Conservation (phyloP, 2,113 vertebrate species). For the Neolamprologus sp. region DNA sequence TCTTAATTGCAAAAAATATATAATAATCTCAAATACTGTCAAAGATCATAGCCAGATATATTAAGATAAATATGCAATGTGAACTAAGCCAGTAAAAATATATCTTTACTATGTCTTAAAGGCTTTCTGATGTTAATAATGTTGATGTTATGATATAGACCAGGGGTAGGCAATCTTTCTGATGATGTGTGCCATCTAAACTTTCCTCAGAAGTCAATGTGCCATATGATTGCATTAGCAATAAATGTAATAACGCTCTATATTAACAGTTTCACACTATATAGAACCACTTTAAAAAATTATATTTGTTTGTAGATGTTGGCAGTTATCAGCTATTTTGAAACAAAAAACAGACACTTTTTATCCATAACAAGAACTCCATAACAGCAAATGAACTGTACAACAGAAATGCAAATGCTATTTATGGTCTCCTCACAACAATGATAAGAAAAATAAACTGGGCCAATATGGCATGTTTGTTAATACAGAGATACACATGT, state of each 20-base stretch:
- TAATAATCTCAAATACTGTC: not conserved
- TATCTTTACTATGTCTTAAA: not conserved
- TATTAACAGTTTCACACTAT: not conserved
- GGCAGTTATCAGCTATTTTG: not conserved
- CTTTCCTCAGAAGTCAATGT: not conserved
- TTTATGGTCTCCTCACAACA: not conserved
- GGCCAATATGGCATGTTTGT: not conserved
- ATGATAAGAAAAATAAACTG: not conserved
- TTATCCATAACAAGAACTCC: not conserved
- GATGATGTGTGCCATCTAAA: not conserved
- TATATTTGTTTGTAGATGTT: not conserved
- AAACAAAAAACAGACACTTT: not conserved
- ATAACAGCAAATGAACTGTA: not conserved
- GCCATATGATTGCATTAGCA: not conserved
- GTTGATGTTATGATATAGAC: not conserved
- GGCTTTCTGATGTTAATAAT: not conserved
- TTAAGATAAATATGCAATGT: not conserved
- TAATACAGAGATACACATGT: not conserved
- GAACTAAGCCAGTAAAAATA: not conserved
- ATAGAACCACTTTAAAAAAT: not conserved
- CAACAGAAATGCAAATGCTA: not conserved
- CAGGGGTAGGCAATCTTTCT: not conserved
- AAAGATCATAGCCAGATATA: not conserved
- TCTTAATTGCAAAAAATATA: not conserved
- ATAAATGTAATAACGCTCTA: not conserved